A percentile compares a stretch with the other conserved stretches of the same genome.
Evolutionary conservation across 2,113 vertebrate species (phyloP).

Genomic region (Ia io): DNA sequence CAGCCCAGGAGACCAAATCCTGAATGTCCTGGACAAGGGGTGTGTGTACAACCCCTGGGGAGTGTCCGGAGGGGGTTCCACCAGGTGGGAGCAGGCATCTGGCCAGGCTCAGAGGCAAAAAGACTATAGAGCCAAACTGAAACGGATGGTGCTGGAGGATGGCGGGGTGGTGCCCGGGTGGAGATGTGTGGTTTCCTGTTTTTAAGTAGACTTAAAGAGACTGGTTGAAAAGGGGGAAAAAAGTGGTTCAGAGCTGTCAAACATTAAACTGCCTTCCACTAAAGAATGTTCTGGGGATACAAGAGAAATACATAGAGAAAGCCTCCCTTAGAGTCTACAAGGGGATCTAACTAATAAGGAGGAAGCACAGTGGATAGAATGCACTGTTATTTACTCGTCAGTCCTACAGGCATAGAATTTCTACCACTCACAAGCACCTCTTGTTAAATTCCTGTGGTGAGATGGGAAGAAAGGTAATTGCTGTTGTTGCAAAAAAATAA

Average conservation of each 20-base stretch:
- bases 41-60: rapidly evolving
- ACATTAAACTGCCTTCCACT: background rate
- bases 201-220: constrained; percentile 56
- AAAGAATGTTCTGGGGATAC: background rate
- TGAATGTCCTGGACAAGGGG: background rate
- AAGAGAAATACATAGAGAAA: background rate
- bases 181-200: constrained; percentile 77
- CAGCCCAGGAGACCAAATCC: background rate
- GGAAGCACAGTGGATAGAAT: rapidly evolving
- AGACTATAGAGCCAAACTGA: background rate
- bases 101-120: background rate
- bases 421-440: background rate
- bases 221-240: background rate
- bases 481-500: background rate
- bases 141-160: background rate
- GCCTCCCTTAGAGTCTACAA: background rate
- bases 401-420: background rate
- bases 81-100: background rate
- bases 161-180: constrained; percentile 47
- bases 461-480: background rate
- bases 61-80: background rate
- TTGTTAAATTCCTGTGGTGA: background rate
- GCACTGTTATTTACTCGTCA: background rate
- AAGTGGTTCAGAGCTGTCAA: constrained; percentile 18
- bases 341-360: background rate